Evolutionary conservation across 2,797 vertebrate species (phyloP), one percentile per base, ranked within the genome.

Genomic region (Oreochromis grahami): DNA sequence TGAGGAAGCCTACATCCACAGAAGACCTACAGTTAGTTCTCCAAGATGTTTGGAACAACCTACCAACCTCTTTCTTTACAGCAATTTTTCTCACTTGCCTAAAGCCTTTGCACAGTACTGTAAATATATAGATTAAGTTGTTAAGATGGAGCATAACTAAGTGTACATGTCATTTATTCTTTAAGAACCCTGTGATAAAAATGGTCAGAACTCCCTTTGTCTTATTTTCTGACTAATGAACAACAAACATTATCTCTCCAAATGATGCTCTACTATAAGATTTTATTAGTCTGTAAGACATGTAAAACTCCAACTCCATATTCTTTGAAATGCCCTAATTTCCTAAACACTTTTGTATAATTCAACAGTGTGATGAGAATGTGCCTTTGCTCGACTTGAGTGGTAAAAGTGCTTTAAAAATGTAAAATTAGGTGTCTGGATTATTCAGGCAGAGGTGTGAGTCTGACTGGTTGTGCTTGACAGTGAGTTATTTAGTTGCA

Each of bases 401-500:
- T 70, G 58, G 79, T 83, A 79, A 82, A 88, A 91, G 90, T 90
- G 80, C 41, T 82, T 15, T 79, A 87, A 86, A 88, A 88, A 87
- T 85, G 84, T 87, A 90, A 92, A 95, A 94, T 92, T 87, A 93
- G 93, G 87, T 82, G 84, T 82, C 80, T 81, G 83, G 90, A 93
- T 96, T 94, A 95, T 93, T 94, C 93, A 92, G 87, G 91, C 87
- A 87, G 84, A 93, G 90, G 88, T 88, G 83, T 83, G 91, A 94
- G 91, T 86, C 81, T 65, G 90, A 89, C 91, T 89, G 90, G 86
- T 91, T 94, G 89, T 84, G 84, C 86, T 92, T 96, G 96, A 97
- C 94, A 96, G 95, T 95, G 94, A 96, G 92, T 96, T 97, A 96
- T 96, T 96, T 96, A 91, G 93, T 94, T 93, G 93, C 93, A 93